A percentile compares a stretch with the other conserved stretches of the same genome.
phyloP scores from a whole-genome alignment of 2,113 vertebrate species.

The Scalopus aquaticus region DNA sequence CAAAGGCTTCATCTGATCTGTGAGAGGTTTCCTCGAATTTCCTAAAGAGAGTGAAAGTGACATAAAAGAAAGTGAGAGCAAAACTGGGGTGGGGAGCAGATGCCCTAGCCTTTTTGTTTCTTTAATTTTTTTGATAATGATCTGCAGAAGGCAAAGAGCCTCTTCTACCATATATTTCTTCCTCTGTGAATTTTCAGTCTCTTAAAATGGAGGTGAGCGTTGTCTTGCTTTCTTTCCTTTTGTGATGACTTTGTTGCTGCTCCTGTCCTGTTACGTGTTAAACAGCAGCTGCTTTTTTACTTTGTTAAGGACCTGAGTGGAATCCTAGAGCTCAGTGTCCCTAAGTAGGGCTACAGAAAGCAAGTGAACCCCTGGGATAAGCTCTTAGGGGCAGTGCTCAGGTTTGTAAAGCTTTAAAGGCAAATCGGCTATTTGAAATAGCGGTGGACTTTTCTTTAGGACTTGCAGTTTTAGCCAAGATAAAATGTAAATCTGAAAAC shows the following conservation, averaged over 20 bases:
- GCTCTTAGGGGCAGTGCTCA: background rate
- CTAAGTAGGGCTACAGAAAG: background rate
- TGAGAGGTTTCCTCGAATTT: background rate
- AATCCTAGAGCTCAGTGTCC: background rate
- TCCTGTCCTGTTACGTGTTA: background rate
- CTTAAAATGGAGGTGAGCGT: background rate
- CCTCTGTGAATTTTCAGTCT: background rate
- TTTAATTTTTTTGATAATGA: background rate
- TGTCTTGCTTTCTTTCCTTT: background rate
- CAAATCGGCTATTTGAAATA: background rate
- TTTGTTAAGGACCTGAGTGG: background rate
- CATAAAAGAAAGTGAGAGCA: background rate
- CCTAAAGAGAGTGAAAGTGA: background rate
- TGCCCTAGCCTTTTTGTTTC: background rate
- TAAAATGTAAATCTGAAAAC: slow-evolving; percentile 23
- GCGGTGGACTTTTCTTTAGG: slow-evolving; percentile 19
- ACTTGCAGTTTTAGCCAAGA: slow-evolving; percentile 36
- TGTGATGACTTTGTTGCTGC: background rate
- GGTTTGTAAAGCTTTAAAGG: background rate
- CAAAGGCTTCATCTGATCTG: background rate
- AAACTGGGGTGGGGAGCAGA: background rate
- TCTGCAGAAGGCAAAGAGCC: background rate
- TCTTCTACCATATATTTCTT: background rate
- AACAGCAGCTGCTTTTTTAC: slow-evolving; percentile 14
- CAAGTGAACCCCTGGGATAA: background rate